A percentile compares a stretch with the other conserved stretches of the same genome.
phyloP scores from a whole-genome alignment of 2,113 vertebrate genomes.

The Petroica traversi region DNA sequence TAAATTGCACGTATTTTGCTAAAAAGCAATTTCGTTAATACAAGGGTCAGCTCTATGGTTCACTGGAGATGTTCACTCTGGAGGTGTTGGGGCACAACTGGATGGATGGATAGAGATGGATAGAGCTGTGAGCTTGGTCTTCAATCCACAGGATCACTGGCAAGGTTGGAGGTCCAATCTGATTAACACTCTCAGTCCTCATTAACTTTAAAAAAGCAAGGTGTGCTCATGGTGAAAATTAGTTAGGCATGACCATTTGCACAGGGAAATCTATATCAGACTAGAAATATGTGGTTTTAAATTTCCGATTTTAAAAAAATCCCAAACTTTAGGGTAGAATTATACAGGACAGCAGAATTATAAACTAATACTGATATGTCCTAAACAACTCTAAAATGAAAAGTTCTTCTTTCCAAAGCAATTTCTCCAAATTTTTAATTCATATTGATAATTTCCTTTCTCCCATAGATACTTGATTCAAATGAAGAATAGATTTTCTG shows the following conservation, averaged over 20 bases:
- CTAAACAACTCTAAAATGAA: not conserved
- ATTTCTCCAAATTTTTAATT: not conserved
- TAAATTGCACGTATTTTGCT: constrained; percentile 26
- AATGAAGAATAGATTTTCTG: not conserved
- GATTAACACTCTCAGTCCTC: not conserved
- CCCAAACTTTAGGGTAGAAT: not conserved
- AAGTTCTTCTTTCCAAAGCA: not conserved
- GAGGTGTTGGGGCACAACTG: not conserved
- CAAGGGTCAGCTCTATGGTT: constrained; percentile 19
- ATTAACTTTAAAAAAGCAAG: not conserved
- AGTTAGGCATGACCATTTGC: not conserved
- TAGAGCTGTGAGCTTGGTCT: not conserved
- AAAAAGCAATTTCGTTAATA: constrained; percentile 41
- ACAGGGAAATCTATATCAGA: not conserved
- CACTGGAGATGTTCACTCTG: not conserved
- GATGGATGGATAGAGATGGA: not conserved
- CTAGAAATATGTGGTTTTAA: not conserved
- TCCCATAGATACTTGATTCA: not conserved
- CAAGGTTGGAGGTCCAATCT: not conserved
- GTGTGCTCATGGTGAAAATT: not conserved
- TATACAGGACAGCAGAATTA: not conserved
- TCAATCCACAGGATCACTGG: not conserved
- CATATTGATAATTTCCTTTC: not conserved
- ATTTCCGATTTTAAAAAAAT: not conserved
- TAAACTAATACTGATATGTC: not conserved